Conservation (phyloP, 2,113 vertebrate genomes). For the Microcebus ravelobensis region DNA sequence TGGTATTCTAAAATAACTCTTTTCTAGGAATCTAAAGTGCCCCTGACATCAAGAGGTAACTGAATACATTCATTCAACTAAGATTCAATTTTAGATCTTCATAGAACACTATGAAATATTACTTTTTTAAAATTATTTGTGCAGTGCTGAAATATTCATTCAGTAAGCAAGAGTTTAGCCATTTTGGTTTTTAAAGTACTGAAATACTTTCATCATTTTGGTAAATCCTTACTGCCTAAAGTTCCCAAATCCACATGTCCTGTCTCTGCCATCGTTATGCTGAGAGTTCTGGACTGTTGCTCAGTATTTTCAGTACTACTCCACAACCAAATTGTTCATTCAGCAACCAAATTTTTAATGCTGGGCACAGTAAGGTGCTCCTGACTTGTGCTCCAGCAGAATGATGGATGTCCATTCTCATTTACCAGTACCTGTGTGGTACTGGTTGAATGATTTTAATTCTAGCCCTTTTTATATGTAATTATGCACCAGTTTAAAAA, state of each 20-base stretch:
- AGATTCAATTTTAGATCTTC: slow-evolving; percentile 73
- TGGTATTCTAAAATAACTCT: slow-evolving; percentile 62
- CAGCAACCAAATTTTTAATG: background rate
- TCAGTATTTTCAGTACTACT: fast-evolving
- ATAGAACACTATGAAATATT: slow-evolving; percentile 25
- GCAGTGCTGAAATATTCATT: background rate
- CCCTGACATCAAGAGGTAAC: slow-evolving; percentile 36
- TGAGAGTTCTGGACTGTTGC: fast-evolving
- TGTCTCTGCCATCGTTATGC: background rate
- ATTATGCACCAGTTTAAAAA: background rate
- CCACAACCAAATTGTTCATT: background rate
- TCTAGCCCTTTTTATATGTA: background rate
- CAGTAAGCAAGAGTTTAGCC: background rate
- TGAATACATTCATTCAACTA: slow-evolving; percentile 49
- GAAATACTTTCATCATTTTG: background rate
- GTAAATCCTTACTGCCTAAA: background rate
- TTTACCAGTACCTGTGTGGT: background rate
- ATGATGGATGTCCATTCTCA: background rate
- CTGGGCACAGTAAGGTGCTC: too few relatives aligned
- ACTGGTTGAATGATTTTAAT: background rate
- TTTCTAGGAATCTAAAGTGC: slow-evolving; percentile 60
- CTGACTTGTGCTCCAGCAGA: background rate
- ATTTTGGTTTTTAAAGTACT: slow-evolving; percentile 27
- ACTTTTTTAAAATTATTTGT: background rate
- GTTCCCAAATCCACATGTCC: background rate